Percentiles rank a stretch among this genome's conserved stretches.
Evolutionary conservation across 1,140 invertebrate species (phyloP).

Genomic region (Neomicropteryx cornuta): DNA sequence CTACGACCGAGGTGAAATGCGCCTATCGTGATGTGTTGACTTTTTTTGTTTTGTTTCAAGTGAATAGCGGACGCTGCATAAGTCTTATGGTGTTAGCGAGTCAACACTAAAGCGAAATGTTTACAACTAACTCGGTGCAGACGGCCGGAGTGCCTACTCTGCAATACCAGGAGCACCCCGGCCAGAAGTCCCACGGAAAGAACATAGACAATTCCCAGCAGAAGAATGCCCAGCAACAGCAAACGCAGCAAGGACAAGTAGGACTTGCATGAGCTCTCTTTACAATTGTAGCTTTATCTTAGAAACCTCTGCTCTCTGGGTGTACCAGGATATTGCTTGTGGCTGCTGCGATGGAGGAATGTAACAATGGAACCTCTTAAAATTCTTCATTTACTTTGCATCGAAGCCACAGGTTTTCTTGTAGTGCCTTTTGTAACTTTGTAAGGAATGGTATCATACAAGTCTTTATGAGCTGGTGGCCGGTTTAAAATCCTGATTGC

Average conservation of each 20-base stretch:
- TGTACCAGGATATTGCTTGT: too few species aligned
- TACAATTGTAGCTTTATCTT: too few species aligned
- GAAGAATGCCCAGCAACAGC: conserved; percentile 31
- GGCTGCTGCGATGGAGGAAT: too few species aligned
- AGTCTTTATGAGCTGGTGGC: too few species aligned
- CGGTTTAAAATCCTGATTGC: too few species aligned
- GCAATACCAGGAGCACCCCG: conserved; percentile 36
- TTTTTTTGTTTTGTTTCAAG: conserved; percentile 2
- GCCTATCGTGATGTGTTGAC: conserved; percentile 7
- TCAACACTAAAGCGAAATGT: conserved; percentile 23
- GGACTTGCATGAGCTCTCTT: background rate
- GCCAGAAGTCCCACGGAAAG: conserved; percentile 36
- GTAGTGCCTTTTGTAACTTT: too few species aligned
- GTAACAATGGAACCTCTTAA: too few species aligned
- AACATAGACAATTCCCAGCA: conserved; percentile 38
- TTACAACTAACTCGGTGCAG: conserved; percentile 37
- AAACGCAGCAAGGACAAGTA: conserved; percentile 23
- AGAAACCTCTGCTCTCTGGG: too few species aligned
- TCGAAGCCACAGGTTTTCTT: too few species aligned
- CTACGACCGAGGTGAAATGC: conserved; percentile 7
- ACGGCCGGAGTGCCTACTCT: conserved; percentile 35
- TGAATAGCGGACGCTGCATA: background rate
- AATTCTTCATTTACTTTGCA: too few species aligned
- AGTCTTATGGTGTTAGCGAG: background rate
- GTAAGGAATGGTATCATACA: too few species aligned